Percentiles rank a stretch among this genome's conserved stretches.
Evolutionary conservation across 2,113 vertebrate species (phyloP).

Genomic region (Chascanopsetta lugubris): DNA sequence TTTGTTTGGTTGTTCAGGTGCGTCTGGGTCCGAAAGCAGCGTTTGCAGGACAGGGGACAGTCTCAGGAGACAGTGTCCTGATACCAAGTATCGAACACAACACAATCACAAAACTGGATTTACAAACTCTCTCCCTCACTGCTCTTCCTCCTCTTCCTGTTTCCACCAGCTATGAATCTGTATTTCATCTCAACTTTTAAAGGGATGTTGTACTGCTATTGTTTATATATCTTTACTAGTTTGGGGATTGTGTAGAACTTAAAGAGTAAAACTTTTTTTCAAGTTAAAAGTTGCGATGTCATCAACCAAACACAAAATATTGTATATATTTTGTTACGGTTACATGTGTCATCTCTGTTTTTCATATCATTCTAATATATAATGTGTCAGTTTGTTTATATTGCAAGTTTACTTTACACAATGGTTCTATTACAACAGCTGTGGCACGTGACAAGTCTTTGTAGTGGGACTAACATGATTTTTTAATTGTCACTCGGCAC

Average conservation of each 20-base stretch:
- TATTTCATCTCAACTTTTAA: constrained; percentile 79
- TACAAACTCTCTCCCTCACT: constrained; percentile 58
- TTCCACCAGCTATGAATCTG: constrained; percentile 73
- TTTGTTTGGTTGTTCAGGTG: constrained; percentile 30
- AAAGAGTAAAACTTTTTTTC: no score
- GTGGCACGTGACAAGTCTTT: no score
- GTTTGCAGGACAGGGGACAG: constrained; percentile 78
- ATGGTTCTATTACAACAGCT: no score
- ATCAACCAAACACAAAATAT: no score
- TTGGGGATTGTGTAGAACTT: no score
- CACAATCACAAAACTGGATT: constrained; percentile 65
- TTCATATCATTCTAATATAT: no score
- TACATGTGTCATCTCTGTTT: background rate
- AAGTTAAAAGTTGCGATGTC: no score
- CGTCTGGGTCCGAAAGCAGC: constrained; percentile 65
- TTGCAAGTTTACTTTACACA: background rate
- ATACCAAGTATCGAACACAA: constrained; percentile 75
- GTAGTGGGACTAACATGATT: no score
- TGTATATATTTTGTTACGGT: background rate
- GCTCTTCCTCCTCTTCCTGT: constrained; percentile 74
- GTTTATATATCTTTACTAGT: background rate
- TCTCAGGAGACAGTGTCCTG: constrained; percentile 60
- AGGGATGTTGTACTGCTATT: background rate
- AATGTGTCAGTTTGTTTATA: background rate
- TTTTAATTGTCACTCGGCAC: no score